Base-by-base conservation (phyloP, 2,113 vertebrate genomes). In the Sterna hirundo region DNA sequence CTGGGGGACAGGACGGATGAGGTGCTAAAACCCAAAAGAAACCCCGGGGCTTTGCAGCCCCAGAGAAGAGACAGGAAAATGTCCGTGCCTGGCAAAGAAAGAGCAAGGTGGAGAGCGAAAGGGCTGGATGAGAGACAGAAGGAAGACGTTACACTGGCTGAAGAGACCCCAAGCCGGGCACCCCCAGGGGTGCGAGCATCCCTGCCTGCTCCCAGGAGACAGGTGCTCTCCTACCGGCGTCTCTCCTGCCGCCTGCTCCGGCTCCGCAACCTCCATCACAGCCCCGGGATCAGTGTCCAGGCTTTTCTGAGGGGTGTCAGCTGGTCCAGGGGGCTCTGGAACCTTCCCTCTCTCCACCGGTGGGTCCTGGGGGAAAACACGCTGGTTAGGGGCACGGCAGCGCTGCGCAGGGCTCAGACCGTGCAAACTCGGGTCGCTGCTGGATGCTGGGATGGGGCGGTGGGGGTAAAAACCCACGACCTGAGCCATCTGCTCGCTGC, bases 331-430 rank as follows among this genome's bases (percentile, higher is more conserved):
- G 30, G 22, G 9, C 51, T 81, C 30, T 4, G 1, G 55, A 7
- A 15, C 55, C 9, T 42, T 2, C 19, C 5, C 2, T 1, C 5
- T 40, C 5, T 0, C n/a, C 3, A 0, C 47, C 0, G 15, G 71
- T 1, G 2, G 6, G 5, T 5, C 25, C 96, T 97, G 91, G 3
- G 46, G 55, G 51, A 15, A 58, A 62, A 5, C 72, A 36, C 1
- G 0, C 1, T 1, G 8, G 66, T 93, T 13, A 74, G 49, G 42
- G 38, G 13, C 86, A 44, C 0, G 1, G 15, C 11, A 5, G 15
- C 10, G 38, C 7, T 13, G 0, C 0, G 2, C 0, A 0, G 19
- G 87, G 72, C 72, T 84, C 42, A 5, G 78, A 19, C 10, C 0
- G 0, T 18, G 70, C 51, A 4, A 71, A 15, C 34, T 34, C 0